Base-by-base conservation (phyloP, 2,888 invertebrate genomes). In the Luperina nickerlii region DNA sequence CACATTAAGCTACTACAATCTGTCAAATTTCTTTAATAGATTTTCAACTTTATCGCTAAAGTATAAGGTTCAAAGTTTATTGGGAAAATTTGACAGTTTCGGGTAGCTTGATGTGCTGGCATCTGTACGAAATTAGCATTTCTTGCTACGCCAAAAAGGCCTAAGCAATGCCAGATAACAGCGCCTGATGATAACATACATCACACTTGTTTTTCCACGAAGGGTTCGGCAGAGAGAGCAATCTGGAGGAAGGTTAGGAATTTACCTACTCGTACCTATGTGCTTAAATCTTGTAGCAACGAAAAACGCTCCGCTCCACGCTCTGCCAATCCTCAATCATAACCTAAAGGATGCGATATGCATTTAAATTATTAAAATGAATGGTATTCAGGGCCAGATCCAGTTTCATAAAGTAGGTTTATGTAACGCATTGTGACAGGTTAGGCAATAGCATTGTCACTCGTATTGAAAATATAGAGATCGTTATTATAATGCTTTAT, bases 331-430 rank as follows among this genome's bases (percentile, higher is more conserved):
- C 62, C 27, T 62, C 60, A 68, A 13, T 9, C 81, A 57, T 11
- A 20, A 15, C 24, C 62, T 68, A 75, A 80, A 78, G 76, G 65
- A 83, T 78, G 81, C 82, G 71, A n/a, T 54, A 20, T 71, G 83
- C 84, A 86, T 84, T 74, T 62, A 86, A 83, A 84, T 83, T 42
- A 74, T 70, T 57, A 74, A 87, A 57, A 71, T 69, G 20, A 76
- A 74, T 78, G 72, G 80, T 78, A 89, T 90, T 91, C 83, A 87
- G 83, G 72, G 82, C 84, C 69, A 63, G 68, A 57, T 62, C 70
- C 84, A 87, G 82, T 85, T 89, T 83, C 71, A 87, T 88, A 89
- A 91, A 91, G 86, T 91, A 86, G 91, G 91, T 91, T 90, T 91
- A 88, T 91, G 84, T 90, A 91, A 90, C 91, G 81, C 85, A 83